Conservation (phyloP, 2,797 vertebrate genomes). For the Crocidura indochinensis region DNA sequence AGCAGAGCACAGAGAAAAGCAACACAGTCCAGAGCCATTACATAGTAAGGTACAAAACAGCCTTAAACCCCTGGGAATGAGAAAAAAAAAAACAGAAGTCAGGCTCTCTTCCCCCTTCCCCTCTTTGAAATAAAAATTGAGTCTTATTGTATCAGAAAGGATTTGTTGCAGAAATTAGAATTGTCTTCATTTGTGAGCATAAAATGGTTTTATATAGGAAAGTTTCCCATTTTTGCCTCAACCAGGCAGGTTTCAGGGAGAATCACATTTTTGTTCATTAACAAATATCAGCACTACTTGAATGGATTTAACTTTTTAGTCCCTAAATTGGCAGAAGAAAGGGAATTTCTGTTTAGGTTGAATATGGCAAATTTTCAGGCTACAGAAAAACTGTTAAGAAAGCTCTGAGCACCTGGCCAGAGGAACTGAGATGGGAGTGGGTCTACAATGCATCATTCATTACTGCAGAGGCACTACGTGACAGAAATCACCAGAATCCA, state of each 20-base stretch:
- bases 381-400: constrained; percentile 81
- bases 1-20: constrained; percentile 77
- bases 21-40: constrained; percentile 75
- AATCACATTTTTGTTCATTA: constrained; percentile 74
- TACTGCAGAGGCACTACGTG: constrained; percentile 82
- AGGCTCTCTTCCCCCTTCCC: constrained; percentile 45
- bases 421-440: constrained; percentile 76
- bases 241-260: constrained; percentile 66
- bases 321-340: constrained; percentile 74
- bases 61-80: constrained; percentile 71
- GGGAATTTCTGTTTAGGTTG: constrained; percentile 73
- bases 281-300: constrained; percentile 71
- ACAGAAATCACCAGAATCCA: constrained; percentile 82
- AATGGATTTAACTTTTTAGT: constrained; percentile 72
- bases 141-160: constrained; percentile 65
- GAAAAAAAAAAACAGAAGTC: constrained; percentile 71
- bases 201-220: constrained; percentile 62
- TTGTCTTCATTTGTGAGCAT: constrained; percentile 34
- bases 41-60: constrained; percentile 74
- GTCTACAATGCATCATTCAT: constrained; percentile 86
- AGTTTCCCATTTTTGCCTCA: constrained; percentile 72
- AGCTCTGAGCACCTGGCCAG: constrained; percentile 79
- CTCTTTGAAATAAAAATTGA: constrained; percentile 70
- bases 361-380: constrained; percentile 75
- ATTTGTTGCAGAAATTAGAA: constrained; percentile 74